Base-by-base conservation (phyloP, 2,113 vertebrate species). In the Pelmatolapia mariae region DNA sequence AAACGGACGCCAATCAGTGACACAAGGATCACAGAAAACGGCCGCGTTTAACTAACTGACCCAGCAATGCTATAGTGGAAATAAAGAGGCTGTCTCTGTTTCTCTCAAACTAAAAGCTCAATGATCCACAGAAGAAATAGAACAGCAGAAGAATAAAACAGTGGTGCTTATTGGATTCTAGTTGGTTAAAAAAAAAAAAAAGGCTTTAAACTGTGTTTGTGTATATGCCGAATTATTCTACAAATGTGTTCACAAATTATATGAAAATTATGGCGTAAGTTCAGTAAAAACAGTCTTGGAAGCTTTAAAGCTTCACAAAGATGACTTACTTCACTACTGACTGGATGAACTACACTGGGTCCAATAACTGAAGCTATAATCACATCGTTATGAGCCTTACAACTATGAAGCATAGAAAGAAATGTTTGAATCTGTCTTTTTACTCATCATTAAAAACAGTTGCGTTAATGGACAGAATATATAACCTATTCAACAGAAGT, bases 21-120 rank as follows among this genome's bases (percentile, higher is more conserved):
- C 18, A 1, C 7, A 19, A 52, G 31, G 1, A 19, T 19, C 11
- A 0, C 29, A 29, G 9, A 26, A 6, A 73, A 76, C 9, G 0
- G 2, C 2, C 2, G 0, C 6, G 0, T 24, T 24, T 22, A 80
- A 80, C 12, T 0, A 0, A 16, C 31, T 54, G 50, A 22, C 12
- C 5, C 50, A 54, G 47, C 29, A 2, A 33, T n/a, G 29, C 19
- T 22, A 12, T 6, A 24, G 12, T 56, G 79, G n/a, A 53, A 43
- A 24, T 16, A 24, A 76, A 76, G 71, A 76, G 6, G 24, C 40
- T 0, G 40, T 16, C 22, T 4, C 24, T 3, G 24, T 5, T 76
- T 76, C 31, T 3, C 24, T 26, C 24, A 26, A 26, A 63, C 40
- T 50, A 16, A 50, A 81, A 61, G 7, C 47, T 80, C 8, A 18